Evolutionary conservation across 2,888 invertebrate genomes (phyloP).

Genomic region (Dryocosmus kuriphilus): DNA sequence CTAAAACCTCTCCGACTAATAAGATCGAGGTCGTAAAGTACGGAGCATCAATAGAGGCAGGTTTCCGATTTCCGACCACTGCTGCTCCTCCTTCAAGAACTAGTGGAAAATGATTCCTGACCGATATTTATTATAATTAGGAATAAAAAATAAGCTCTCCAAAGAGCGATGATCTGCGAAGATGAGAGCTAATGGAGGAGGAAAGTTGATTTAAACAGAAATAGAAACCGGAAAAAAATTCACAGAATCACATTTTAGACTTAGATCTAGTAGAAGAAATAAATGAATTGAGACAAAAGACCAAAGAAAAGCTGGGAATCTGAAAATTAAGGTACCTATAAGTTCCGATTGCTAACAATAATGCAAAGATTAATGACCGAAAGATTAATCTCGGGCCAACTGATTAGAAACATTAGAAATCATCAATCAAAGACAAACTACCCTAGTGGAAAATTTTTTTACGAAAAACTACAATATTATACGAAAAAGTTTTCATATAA

Average conservation of each 20-base stretch:
- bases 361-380: too few species aligned
- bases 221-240: constrained; percentile 27
- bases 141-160: background rate
- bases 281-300: background rate
- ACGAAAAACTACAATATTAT: too few species aligned
- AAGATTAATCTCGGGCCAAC: too few species aligned
- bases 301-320: background rate
- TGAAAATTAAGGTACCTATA: too few species aligned
- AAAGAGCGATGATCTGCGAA: constrained; percentile 27
- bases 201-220: constrained; percentile 26
- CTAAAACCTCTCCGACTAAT: background rate
- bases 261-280: background rate
- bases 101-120: background rate
- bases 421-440: too few species aligned
- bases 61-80: background rate
- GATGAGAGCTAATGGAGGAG: constrained; percentile 17
- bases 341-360: too few species aligned
- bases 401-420: too few species aligned
- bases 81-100: background rate
- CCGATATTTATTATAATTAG: background rate
- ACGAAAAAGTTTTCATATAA: too few species aligned
- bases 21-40: background rate
- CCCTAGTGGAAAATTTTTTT: too few species aligned
- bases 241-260: background rate
- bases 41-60: background rate